Conservation (phyloP, 2,888 invertebrate genomes). For the Zaprionus bogoriensis region DNA sequence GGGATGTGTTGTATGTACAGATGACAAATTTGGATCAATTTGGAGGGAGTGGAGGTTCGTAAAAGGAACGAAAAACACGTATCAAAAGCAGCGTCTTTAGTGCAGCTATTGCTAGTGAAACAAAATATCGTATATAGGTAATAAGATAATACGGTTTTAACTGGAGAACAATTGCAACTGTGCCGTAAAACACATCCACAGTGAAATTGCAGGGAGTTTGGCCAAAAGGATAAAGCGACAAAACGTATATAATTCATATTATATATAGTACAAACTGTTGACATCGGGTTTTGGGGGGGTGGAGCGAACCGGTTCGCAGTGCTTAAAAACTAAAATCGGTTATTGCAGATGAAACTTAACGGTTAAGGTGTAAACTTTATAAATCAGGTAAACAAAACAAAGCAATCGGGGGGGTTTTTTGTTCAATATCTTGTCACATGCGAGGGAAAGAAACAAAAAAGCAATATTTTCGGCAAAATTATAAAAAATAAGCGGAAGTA, state of each 20-base stretch:
- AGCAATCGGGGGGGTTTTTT: constrained; percentile 19
- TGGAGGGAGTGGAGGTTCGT: constrained; percentile 5
- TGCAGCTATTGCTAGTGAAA: constrained; percentile 35
- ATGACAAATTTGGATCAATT: constrained; percentile 24
- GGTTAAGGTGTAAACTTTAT: constrained; percentile 7
- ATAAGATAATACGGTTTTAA: neutral
- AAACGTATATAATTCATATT: too few relatives aligned
- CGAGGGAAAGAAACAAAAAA: constrained; percentile 12
- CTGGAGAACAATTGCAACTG: constrained; percentile 45
- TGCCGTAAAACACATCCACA: constrained; percentile 45
- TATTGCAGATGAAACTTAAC: constrained; percentile 13
- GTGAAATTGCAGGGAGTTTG: constrained; percentile 22
- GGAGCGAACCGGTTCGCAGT: constrained; percentile 12
- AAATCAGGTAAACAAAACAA: constrained; percentile 15
- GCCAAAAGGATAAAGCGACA: constrained; percentile 30
- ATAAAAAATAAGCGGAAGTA: constrained; percentile 31
- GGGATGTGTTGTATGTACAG: constrained; percentile 22
- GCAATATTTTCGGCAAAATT: constrained; percentile 34
- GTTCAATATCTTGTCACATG: constrained; percentile 26
- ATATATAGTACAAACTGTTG: neutral
- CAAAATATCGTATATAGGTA: constrained; percentile 8
- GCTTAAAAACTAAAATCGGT: constrained; percentile 15
- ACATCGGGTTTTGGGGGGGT: constrained; percentile 4
- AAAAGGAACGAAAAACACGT: constrained; percentile 18
- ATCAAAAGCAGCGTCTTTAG: constrained; percentile 31